A percentile compares a stretch with the other conserved stretches of the same genome.
Evolutionary conservation across 1,140 invertebrate species (phyloP).

Genomic region (Diachasmimorpha longicaudata): DNA sequence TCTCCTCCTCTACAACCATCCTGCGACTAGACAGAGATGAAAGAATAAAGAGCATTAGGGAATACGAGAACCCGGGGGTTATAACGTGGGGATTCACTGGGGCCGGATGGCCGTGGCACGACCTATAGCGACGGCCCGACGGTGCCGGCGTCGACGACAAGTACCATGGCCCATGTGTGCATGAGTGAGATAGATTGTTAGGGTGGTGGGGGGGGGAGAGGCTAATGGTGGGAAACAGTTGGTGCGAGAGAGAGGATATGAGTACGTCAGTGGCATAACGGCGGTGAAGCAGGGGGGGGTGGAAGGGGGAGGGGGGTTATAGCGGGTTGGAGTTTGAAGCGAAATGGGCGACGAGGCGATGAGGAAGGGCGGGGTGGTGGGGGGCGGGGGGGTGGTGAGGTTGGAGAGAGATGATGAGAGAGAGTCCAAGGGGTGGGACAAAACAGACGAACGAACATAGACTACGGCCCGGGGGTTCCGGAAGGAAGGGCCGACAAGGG

Average conservation of each 20-base stretch:
- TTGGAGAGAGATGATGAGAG: too few species aligned
- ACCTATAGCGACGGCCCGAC: slow-evolving; percentile 21
- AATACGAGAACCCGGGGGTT: slow-evolving; percentile 20
- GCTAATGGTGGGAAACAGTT: not conserved
- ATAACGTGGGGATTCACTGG: slow-evolving; percentile 13
- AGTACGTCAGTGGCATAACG: not conserved
- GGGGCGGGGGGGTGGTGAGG: too few species aligned
- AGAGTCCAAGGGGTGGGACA: not conserved
- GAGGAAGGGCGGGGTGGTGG: too few species aligned
- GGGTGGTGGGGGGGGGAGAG: not conserved
- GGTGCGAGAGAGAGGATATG: not conserved
- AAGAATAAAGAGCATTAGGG: slow-evolving; percentile 16
- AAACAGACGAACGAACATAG: slow-evolving; percentile 1
- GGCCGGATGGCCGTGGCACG: slow-evolving; percentile 20
- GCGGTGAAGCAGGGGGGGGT: not conserved
- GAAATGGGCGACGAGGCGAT: too few species aligned
- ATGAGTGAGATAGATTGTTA: not conserved
- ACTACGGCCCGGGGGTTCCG: slow-evolving; percentile 21
- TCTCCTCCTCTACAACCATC: too few species aligned
- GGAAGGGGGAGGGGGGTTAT: not conserved
- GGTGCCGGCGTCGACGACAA: slow-evolving; percentile 15
- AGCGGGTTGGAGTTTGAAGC: not conserved
- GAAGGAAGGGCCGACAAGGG: slow-evolving; percentile 19
- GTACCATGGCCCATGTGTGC: not conserved
- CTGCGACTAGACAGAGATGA: not conserved